Evolutionary conservation across 2,888 invertebrate genomes (phyloP).

Genomic region (Sepiola atlantica): DNA sequence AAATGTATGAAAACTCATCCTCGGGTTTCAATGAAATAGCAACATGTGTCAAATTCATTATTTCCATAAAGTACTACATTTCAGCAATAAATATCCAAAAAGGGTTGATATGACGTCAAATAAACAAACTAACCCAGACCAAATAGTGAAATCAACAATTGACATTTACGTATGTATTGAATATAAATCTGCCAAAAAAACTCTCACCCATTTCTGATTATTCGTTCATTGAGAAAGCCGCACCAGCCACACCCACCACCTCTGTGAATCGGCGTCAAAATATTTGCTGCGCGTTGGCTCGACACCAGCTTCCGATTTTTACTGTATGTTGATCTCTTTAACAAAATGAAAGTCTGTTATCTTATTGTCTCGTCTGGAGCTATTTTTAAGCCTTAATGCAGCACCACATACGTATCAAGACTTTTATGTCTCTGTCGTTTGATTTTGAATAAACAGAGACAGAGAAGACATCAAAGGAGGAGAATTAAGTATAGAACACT

Average conservation of each 20-base stretch:
- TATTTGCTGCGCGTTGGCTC: not conserved
- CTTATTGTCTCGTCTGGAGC: not conserved
- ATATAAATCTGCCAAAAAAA: constrained; percentile 21
- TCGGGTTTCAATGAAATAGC: no score
- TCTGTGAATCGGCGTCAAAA: not conserved
- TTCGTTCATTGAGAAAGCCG: not conserved
- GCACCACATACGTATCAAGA: not conserved
- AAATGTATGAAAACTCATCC: no score
- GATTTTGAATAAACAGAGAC: not conserved
- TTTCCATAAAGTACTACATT: no score
- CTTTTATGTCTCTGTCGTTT: not conserved
- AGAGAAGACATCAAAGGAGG: not conserved
- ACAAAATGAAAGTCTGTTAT: not conserved
- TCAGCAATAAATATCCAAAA: not conserved
- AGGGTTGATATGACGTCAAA: not conserved
- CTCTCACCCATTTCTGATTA: not conserved
- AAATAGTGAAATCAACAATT: not conserved
- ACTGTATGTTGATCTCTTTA: constrained; percentile 21
- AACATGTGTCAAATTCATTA: no score
- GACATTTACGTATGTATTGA: not conserved
- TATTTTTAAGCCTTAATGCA: not conserved
- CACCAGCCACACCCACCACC: not conserved
- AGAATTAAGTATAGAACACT: not conserved
- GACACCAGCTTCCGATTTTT: not conserved
- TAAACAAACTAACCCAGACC: not conserved